Conservation (phyloP, 2,797 vertebrate genomes). For the Hephaestus fuliginosus region DNA sequence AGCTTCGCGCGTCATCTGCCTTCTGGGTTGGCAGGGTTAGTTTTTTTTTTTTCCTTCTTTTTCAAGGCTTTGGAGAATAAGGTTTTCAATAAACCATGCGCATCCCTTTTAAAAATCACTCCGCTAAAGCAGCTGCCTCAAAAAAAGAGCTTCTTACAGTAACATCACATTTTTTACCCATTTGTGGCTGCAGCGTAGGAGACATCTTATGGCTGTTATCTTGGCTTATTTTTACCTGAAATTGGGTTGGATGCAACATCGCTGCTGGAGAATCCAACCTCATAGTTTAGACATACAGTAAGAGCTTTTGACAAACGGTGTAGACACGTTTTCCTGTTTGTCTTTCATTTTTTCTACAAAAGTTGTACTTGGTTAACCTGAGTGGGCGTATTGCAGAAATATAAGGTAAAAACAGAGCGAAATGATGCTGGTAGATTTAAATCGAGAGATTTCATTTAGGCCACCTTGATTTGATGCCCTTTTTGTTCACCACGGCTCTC, state of each 20-base stretch:
- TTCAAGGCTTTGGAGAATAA: conserved; percentile 33
- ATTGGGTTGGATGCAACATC: not conserved
- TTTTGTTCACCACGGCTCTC: not conserved
- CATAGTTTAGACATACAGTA: not conserved
- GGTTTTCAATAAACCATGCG: conserved; percentile 49
- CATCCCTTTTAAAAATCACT: conserved; percentile 36
- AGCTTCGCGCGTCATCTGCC: conserved; percentile 15
- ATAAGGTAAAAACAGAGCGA: not conserved
- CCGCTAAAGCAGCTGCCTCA: conserved; percentile 22
- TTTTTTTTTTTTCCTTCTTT: not conserved
- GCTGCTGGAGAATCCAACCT: not conserved
- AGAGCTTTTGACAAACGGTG: not conserved
- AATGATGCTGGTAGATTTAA: too few species aligned
- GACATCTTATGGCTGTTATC: not conserved
- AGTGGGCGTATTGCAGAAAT: too few species aligned
- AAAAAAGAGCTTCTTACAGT: conserved; percentile 14
- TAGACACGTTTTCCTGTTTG: not conserved
- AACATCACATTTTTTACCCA: conserved; percentile 13
- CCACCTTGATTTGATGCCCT: not conserved
- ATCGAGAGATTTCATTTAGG: not conserved
- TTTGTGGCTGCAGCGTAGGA: conserved; percentile 1
- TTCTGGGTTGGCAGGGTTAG: conserved; percentile 20
- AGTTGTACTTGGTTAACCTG: not conserved
- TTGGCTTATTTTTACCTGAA: conserved; percentile 4
- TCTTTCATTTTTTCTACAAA: not conserved